These are phyloP conservation scores for Rhinichthys osculus DNA, from an alignment of 2,797 vertebrate genomes.

Conservation along the genomic window DNA sequence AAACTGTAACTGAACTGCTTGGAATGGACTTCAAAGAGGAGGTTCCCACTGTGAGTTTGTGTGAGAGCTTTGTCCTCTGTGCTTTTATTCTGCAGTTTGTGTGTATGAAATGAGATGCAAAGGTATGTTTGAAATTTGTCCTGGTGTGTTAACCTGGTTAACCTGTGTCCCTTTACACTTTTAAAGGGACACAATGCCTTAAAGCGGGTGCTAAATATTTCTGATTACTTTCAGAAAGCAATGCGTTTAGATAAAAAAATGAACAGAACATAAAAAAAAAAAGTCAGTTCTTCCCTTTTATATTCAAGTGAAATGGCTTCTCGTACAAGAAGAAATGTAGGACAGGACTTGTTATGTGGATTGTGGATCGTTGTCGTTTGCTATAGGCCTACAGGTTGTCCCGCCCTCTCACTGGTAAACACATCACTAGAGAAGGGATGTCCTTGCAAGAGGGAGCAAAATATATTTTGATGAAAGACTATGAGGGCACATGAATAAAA, in stretches of 20 bases:
- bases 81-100: slow-evolving; percentile 39
- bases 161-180: slow-evolving; percentile 2
- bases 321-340: background rate
- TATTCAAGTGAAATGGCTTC: background rate
- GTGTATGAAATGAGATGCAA: slow-evolving; percentile 38
- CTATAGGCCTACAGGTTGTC: background rate
- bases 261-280: background rate
- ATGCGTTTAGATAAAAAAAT: background rate
- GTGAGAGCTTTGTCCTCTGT: slow-evolving; percentile 50
- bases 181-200: slow-evolving; percentile 7
- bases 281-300: background rate
- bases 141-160: slow-evolving; percentile 3
- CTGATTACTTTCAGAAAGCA: background rate
- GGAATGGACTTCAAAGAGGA: slow-evolving; percentile 56
- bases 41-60: slow-evolving; percentile 50
- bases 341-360: background rate
- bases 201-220: background rate
- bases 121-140: slow-evolving; percentile 36
- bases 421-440: background rate
- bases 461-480: too few species aligned
- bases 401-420: background rate
- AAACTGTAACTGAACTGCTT: slow-evolving; percentile 67
- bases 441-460: background rate
- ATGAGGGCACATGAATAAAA: too few species aligned
- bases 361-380: background rate